A percentile compares a stretch with the other conserved stretches of the same genome.
Conservation (phyloP, 1,140 invertebrate genomes). For the Apis laboriosa region DNA sequence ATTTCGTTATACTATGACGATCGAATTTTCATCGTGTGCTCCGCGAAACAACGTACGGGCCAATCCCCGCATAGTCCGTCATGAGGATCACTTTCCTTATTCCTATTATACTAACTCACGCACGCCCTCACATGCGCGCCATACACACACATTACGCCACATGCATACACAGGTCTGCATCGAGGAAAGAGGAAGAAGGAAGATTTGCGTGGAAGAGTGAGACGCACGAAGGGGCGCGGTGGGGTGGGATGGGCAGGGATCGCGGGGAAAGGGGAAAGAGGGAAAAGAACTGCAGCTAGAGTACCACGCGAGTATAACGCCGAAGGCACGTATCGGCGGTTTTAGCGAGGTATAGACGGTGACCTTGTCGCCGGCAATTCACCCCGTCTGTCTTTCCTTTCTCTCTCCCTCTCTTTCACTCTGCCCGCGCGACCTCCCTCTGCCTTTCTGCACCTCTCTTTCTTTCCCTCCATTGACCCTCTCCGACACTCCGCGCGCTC, state of each 20-base stretch:
- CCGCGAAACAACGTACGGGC: neutral
- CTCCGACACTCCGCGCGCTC: slow-evolving; percentile 43
- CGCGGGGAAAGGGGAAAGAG: neutral
- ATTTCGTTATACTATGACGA: neutral
- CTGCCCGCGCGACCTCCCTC: slow-evolving; percentile 12
- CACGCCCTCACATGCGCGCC: slow-evolving; percentile 28
- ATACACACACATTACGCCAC: slow-evolving; percentile 53
- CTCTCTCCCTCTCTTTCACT: slow-evolving; percentile 57
- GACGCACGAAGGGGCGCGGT: neutral
- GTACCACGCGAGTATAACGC: slow-evolving; percentile 66
- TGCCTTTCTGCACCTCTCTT: slow-evolving; percentile 39
- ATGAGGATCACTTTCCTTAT: slow-evolving; percentile 76
- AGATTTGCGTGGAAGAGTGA: neutral
- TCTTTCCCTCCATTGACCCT: slow-evolving; percentile 53
- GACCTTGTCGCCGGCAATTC: slow-evolving; percentile 82
- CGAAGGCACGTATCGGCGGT: slow-evolving; percentile 69
- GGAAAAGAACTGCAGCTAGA: slow-evolving; percentile 57
- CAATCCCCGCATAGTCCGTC: neutral
- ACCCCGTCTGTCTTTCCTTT: slow-evolving; percentile 78
- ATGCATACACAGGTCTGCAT: slow-evolving; percentile 16
- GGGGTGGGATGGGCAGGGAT: neutral
- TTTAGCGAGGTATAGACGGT: slow-evolving; percentile 78
- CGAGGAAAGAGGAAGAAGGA: slow-evolving; percentile 12
- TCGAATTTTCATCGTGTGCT: neutral
- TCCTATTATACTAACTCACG: slow-evolving; percentile 70